Conservation (phyloP, 37 sponge, comb jelly and placozoan species). For the Hexactinellida sp. region DNA sequence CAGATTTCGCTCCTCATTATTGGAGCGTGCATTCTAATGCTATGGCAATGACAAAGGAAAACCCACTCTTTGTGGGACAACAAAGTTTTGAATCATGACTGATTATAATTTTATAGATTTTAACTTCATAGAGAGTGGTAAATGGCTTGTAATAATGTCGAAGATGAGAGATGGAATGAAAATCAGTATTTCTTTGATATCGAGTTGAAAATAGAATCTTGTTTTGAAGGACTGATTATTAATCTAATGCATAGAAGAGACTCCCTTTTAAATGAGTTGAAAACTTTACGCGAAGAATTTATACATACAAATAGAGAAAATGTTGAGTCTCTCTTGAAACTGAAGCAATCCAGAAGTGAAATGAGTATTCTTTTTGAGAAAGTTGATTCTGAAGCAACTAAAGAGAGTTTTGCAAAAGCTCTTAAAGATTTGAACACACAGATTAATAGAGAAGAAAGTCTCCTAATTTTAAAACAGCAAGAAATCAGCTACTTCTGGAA, state of each 20-base stretch:
- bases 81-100: no score
- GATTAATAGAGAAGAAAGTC: not conserved
- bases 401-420: not conserved
- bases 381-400: not conserved
- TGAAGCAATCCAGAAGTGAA: not conserved
- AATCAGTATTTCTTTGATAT: not conserved
- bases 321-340: not conserved
- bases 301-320: not conserved
- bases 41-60: no score
- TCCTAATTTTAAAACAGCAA: not conserved
- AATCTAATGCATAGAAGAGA: not conserved
- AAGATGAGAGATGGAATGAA: not conserved
- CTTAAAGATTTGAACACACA: not conserved
- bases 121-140: no score
- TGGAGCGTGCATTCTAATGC: no score
- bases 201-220: not conserved
- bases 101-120: no score
- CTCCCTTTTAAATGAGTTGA: not conserved
- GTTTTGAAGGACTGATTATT: not conserved
- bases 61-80: no score
- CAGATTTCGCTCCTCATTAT: no score
- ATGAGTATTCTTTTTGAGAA: not conserved
- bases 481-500: not conserved
- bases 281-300: not conserved
- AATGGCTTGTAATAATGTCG: not conserved